Evolutionary conservation across 2,797 vertebrate genomes (phyloP), one percentile per base, ranked within the genome.

Genomic region (Bryconaethiops microstoma): DNA sequence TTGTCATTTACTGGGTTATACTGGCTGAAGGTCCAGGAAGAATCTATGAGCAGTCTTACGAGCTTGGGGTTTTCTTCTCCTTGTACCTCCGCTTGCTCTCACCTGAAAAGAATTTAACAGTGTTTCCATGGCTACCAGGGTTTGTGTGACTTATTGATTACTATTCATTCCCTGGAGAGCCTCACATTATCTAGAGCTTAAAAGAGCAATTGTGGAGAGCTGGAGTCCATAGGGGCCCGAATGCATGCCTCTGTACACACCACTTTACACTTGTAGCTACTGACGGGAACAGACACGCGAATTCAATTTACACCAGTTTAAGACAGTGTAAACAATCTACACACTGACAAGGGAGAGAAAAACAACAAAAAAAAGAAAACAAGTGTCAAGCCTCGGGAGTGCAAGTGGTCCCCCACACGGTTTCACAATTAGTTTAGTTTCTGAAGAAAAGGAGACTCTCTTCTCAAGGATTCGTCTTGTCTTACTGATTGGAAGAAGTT

Each of bases 301-400:
- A 94, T 94, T 93, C 92, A 94, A 93, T 94, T 94, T 94, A 92
- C 92, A 94, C 92, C 17, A 90, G 90, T 92, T 93, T 92, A 91
- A 90, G 88, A 92, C 89, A 92, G 92, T 90, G 91, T 93, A 94
- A 94, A 94, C 92, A 94, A 82, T 81, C 72, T 82, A 57, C 79
- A 85, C 74, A 40, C 71, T 54, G 1, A 52, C 83, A 83, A 67
- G 74, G 79, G 70, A 82, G 64, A 77, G 60, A 35, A 35, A 35
- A 35, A 35, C 35, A 35, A 35, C 29, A 29, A 55, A 39, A 39
- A 42, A 50, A 55, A 13, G 62, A 82, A 82, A 76, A 10, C 72
- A 68, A 84, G 86, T 82, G 88, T 5, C 77, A 86, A 91, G 87
- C 91, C 93, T 91, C 93, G 79, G 87, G 81, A 83, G 92, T 85